Evolutionary conservation across 2,888 invertebrate genomes (phyloP).

Genomic region (Chrysopilus asiliformis): DNA sequence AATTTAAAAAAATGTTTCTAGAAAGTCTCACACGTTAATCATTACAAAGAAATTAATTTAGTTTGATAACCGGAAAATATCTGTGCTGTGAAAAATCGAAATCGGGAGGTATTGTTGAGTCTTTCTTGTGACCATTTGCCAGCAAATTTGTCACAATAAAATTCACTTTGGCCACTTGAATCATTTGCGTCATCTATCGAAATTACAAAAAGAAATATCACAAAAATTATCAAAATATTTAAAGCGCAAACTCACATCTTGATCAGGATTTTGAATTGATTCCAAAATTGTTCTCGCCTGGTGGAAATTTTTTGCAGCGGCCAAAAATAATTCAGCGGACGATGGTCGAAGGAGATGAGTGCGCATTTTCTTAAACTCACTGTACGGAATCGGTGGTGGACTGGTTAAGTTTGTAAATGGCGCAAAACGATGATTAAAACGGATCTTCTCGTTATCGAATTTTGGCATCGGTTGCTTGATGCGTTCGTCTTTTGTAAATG

Average conservation of each 20-base stretch:
- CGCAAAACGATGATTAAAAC: constrained; percentile 87
- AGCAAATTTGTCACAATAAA: constrained; percentile 87
- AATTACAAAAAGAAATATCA: constrained; percentile 19
- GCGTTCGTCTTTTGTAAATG: constrained; percentile 77
- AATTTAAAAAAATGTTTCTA: no score
- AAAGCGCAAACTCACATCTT: constrained; percentile 45
- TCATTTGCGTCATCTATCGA: constrained; percentile 61
- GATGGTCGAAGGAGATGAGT: constrained; percentile 52
- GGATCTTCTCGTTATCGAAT: constrained; percentile 86
- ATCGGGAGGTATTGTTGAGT: constrained; percentile 69
- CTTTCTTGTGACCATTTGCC: constrained; percentile 83
- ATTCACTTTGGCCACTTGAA: constrained; percentile 90
- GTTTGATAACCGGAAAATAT: constrained; percentile 84
- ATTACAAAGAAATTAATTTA: constrained; percentile 18
- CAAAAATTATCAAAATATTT: constrained; percentile 1
- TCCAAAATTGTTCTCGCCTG: constrained; percentile 79
- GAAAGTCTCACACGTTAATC: no score
- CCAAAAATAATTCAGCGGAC: constrained; percentile 54
- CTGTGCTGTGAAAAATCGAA: constrained; percentile 84
- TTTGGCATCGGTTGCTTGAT: constrained; percentile 71
- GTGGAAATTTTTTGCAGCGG: constrained; percentile 84
- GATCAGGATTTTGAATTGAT: constrained; percentile 64
- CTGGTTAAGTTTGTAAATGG: constrained; percentile 76
- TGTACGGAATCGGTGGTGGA: constrained; percentile 84
- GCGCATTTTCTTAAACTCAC: constrained; percentile 69